phyloP scores from a whole-genome alignment of 2,113 vertebrate genomes.

The Pseudopipra pipra region DNA sequence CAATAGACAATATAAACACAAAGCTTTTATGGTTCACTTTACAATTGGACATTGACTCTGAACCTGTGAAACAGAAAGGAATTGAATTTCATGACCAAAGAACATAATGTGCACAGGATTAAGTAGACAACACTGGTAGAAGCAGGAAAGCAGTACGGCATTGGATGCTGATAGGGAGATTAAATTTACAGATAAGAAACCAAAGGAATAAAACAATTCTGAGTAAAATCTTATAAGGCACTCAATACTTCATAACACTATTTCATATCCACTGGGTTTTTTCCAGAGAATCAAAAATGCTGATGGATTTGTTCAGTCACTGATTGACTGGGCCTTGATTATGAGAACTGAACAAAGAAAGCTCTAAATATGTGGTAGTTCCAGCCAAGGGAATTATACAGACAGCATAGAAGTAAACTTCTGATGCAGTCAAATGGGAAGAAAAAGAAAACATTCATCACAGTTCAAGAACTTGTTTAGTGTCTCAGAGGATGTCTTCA shows the following conservation, averaged over 20 bases:
- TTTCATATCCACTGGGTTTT: constrained; percentile 15
- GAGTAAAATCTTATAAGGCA: constrained; percentile 28
- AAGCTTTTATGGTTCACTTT: constrained; percentile 58
- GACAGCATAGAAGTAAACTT: constrained; percentile 2
- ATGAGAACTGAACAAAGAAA: neutral
- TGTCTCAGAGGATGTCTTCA: neutral
- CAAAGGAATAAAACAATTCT: constrained; percentile 1
- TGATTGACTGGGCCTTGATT: neutral
- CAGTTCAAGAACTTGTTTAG: neutral
- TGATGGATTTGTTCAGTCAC: constrained; percentile 48
- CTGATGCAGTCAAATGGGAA: neutral
- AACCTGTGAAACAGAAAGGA: constrained; percentile 55
- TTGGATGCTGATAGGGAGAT: constrained; percentile 9
- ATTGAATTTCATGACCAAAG: constrained; percentile 43
- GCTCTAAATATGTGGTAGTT: neutral
- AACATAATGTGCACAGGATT: constrained; percentile 39
- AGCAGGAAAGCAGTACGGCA: neutral
- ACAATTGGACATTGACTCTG: constrained; percentile 52
- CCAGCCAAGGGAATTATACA: neutral
- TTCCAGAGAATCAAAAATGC: constrained; percentile 31
- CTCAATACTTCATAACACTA: constrained; percentile 35
- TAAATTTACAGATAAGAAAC: constrained; percentile 26
- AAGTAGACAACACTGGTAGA: neutral
- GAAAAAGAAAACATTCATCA: neutral
- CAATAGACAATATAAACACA: constrained; percentile 44